Percentiles rank a stretch among this genome's conserved stretches.
phyloP scores from a whole-genome alignment of 2,113 vertebrate genomes.

The Cyprinodon variegatus region DNA sequence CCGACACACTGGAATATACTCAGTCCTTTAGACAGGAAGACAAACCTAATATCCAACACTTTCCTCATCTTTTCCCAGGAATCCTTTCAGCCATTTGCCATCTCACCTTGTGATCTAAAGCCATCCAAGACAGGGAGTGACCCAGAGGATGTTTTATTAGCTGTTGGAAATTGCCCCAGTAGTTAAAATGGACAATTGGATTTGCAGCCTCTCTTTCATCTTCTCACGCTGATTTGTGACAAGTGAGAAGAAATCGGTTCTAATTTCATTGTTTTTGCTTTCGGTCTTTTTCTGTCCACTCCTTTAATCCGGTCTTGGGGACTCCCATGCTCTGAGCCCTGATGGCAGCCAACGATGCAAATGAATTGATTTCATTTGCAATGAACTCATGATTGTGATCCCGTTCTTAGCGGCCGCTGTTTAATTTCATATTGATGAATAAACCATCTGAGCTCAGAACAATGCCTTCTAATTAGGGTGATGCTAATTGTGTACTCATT shows the following conservation, averaged over 20 bases:
- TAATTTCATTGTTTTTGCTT: conserved; percentile 61
- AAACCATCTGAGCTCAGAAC: conserved; percentile 64
- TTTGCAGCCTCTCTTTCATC: conserved; percentile 66
- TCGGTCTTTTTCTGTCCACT: conserved; percentile 2
- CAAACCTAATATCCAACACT: conserved; percentile 41
- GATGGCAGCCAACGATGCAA: conserved; percentile 45
- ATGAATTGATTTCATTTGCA: conserved; percentile 70
- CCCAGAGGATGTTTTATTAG: conserved; percentile 59
- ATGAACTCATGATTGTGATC: conserved; percentile 69
- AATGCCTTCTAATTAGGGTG: conserved; percentile 71
- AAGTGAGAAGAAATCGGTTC: conserved; percentile 54
- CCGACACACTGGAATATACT: too few species aligned
- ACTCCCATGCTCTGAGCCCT: conserved; percentile 22
- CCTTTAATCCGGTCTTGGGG: conserved; percentile 20
- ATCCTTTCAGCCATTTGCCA: conserved; percentile 41
- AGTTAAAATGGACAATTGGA: conserved; percentile 60
- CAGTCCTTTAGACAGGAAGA: conserved; percentile 19
- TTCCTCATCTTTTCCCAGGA: conserved; percentile 46
- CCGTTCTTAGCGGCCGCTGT: conserved; percentile 69
- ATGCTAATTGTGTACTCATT: conserved; percentile 65
- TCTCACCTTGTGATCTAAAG: conserved; percentile 49
- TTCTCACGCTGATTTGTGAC: conserved; percentile 64
- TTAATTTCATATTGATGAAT: conserved; percentile 77
- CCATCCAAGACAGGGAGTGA: conserved; percentile 45
- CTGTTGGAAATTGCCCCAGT: conserved; percentile 54